These are phyloP conservation scores for Origma solitaria DNA, from an alignment of 2,113 vertebrate genomes.

Conservation along the genomic window DNA sequence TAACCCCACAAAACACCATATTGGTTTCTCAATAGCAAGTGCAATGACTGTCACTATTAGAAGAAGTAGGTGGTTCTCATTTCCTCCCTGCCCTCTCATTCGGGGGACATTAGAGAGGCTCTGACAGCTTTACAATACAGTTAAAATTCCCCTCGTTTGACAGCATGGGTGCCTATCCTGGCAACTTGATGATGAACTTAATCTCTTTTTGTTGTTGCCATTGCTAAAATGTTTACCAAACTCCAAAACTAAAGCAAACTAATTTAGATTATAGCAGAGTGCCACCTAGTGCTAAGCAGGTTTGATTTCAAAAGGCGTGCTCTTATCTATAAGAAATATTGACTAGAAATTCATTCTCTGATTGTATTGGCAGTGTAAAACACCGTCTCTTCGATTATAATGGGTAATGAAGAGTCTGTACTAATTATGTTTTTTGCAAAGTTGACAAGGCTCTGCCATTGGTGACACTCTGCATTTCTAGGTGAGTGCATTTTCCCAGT, in stretches of 20 bases:
- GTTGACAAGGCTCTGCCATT: not conserved
- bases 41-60: rapidly evolving
- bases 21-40: not conserved
- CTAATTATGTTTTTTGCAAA: not conserved
- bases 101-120: not conserved
- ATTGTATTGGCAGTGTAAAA: not conserved
- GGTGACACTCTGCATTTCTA: rapidly evolving
- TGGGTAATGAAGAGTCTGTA: not conserved
- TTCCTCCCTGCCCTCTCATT: not conserved
- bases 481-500: not conserved
- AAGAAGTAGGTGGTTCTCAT: not conserved
- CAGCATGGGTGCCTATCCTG: not conserved
- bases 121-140: not conserved
- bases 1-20: not conserved
- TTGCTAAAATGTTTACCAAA: not conserved
- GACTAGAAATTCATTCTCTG: not conserved
- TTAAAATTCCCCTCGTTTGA: not conserved
- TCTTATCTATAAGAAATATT: not conserved
- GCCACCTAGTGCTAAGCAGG: constrained; percentile 61
- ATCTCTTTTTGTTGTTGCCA: not conserved
- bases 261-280: constrained; percentile 59
- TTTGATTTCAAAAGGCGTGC: not conserved
- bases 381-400: not conserved
- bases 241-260: not conserved
- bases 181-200: not conserved